These are phyloP conservation scores for Falco novaeseelandiae DNA, from an alignment of 2,797 vertebrate genomes.

Conservation along the genomic window DNA sequence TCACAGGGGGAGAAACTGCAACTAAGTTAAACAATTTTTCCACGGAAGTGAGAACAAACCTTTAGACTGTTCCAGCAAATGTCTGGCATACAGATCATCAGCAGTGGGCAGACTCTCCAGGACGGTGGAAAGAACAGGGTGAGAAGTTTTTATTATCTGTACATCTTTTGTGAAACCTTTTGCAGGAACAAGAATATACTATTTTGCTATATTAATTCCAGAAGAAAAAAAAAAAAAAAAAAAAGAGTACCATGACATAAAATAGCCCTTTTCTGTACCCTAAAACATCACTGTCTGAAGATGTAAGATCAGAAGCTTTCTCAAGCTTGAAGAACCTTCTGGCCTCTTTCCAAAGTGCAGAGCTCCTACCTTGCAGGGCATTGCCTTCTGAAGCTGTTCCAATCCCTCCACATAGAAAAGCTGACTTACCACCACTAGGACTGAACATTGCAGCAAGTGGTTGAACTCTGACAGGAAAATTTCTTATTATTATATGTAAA, in stretches of 20 bases:
- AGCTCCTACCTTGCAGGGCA: background rate
- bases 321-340: background rate
- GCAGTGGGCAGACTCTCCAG: background rate
- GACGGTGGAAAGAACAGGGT: background rate
- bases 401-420: background rate
- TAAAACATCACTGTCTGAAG: background rate
- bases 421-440: background rate
- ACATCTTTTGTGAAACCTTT: background rate
- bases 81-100: background rate
- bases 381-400: slow-evolving; percentile 11
- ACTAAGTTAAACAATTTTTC: background rate
- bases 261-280: background rate
- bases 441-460: background rate
- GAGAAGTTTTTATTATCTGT: background rate
- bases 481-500: background rate
- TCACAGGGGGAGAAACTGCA: background rate
- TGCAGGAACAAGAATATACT: background rate
- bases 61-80: background rate
- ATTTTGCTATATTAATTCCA: background rate
- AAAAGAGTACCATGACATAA: background rate
- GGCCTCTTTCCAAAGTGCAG: background rate
- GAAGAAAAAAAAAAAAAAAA: background rate
- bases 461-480: background rate
- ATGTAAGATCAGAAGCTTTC: background rate
- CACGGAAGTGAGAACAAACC: background rate